phyloP scores from a whole-genome alignment of 2,888 invertebrate genomes.

The Acleris sparsana region DNA sequence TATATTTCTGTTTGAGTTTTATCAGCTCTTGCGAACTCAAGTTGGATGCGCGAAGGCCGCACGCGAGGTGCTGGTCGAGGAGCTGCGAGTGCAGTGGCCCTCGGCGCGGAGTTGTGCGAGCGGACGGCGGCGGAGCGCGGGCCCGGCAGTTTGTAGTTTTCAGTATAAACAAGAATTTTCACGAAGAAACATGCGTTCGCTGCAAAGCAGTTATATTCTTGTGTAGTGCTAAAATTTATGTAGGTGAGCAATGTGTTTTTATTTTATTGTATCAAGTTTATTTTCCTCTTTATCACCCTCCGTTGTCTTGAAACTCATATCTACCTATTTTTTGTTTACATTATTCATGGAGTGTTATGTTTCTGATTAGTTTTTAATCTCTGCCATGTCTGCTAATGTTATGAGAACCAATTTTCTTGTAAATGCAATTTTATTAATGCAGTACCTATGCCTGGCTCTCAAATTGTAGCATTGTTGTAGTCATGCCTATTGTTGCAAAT shows the following conservation, averaged over 20 bases:
- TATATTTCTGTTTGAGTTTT: background rate
- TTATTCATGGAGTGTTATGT: background rate
- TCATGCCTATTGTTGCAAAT: too few species aligned
- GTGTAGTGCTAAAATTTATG: conserved; percentile 27
- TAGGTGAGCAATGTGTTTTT: conserved; percentile 17
- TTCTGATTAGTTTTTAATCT: conserved; percentile 4
- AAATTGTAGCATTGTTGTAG: too few species aligned
- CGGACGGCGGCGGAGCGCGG: conserved; percentile 38
- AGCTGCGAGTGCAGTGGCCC: background rate
- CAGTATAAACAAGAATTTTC: conserved; percentile 24
- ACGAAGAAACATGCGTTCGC: conserved; percentile 21
- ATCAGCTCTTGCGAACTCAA: background rate
- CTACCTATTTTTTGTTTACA: background rate
- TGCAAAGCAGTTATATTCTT: conserved; percentile 2
- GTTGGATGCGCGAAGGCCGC: background rate
- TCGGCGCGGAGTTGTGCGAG: conserved; percentile 17
- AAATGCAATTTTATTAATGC: background rate
- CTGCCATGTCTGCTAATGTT: conserved; percentile 1
- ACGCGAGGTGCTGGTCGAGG: background rate
- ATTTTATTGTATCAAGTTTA: background rate
- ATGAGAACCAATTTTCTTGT: background rate
- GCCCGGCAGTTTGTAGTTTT: conserved; percentile 23
- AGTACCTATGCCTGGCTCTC: too few species aligned
- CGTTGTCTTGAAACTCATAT: background rate
- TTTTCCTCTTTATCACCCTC: background rate